Evolutionary conservation across 2,888 invertebrate species (phyloP), one percentile per base, ranked within the genome.

Genomic region (Caenorhabditis afra): DNA sequence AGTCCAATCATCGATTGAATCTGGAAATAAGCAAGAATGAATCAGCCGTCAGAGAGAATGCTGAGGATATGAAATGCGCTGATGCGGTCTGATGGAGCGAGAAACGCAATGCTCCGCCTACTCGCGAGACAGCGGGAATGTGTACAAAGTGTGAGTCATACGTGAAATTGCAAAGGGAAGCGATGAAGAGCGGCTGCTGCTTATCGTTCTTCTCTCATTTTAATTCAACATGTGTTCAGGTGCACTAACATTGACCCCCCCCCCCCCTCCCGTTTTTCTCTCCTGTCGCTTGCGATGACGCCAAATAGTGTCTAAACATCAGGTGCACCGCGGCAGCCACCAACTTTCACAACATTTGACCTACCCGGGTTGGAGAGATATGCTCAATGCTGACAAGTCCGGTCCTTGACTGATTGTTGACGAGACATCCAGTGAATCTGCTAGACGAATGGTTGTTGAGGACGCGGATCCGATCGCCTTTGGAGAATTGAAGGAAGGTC

Each of bases 401-500:
- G n/a, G 75, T 74, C 35, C 80, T 53, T 3, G 45, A 47, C 2
- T 68, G 81, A 49, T 82, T 78, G 47, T 78, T 70, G 14, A 81
- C 58, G 47, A 84, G 61, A 14, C 81, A 68, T 16, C 83, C 85
- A 64, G 84, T 76, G 57, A 85, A 85, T 20, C 57, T 29, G 44
- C 57, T 67, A 22, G 84, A 80, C 1, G 61, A 50, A 39, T 82
- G 81, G 22, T 81, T 70, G 22, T 82, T 76, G 3, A 86, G 49
- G 4, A 88, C 81, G 62, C 86, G 87, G n/a, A 88, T 76, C 5
- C 81, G 53, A 55, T 87, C 88, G 16, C 85, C 77, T 45, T 66
- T 75, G 0, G 80, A 57, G 16, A 82, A 76, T 5, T 76, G 71
- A 0, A 85, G 45, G 22, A 55, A 81, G 8, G 62, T 53, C 12